Percentiles rank a stretch among this genome's conserved stretches.
Conservation (phyloP, 2,113 vertebrate species). For the Pelusios castaneus region DNA sequence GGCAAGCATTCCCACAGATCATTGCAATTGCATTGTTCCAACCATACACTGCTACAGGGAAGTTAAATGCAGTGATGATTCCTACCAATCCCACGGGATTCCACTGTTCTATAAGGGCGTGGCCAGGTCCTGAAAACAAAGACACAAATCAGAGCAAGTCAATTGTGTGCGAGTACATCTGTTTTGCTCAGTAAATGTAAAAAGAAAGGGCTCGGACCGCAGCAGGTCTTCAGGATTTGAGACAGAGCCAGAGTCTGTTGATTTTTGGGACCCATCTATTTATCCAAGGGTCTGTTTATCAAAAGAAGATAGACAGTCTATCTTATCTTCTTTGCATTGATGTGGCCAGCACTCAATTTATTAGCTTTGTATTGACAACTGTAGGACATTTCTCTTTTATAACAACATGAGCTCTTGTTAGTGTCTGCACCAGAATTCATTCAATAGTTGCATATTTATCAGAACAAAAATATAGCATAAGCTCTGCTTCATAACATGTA, state of each 20-base stretch:
- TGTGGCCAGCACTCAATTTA: not conserved
- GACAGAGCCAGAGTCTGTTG: not conserved
- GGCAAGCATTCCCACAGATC: constrained; percentile 91
- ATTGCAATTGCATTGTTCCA: constrained; percentile 97
- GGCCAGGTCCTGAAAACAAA: constrained; percentile 86
- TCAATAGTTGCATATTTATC: not conserved
- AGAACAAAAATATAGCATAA: not conserved
- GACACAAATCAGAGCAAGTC: not conserved
- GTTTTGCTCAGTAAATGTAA: not conserved
- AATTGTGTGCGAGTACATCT: not conserved
- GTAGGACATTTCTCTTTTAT: too few relatives aligned
- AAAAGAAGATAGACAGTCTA: not conserved
- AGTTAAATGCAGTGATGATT: constrained; percentile 97
- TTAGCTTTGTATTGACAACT: too few relatives aligned
- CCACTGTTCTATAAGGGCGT: constrained; percentile 96
- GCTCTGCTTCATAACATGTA: not conserved
- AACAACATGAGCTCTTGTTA: not conserved
- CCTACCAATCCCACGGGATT: constrained; percentile 96
- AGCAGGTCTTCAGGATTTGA: not conserved
- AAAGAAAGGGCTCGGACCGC: not conserved
- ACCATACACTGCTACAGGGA: constrained; percentile 95
- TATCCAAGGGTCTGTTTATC: not conserved
- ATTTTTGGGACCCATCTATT: not conserved
- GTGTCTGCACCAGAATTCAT: not conserved
- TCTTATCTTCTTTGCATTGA: not conserved